These are phyloP conservation scores for Actenoides hombroni DNA, from an alignment of 2,113 vertebrate species.

Conservation along the genomic window DNA sequence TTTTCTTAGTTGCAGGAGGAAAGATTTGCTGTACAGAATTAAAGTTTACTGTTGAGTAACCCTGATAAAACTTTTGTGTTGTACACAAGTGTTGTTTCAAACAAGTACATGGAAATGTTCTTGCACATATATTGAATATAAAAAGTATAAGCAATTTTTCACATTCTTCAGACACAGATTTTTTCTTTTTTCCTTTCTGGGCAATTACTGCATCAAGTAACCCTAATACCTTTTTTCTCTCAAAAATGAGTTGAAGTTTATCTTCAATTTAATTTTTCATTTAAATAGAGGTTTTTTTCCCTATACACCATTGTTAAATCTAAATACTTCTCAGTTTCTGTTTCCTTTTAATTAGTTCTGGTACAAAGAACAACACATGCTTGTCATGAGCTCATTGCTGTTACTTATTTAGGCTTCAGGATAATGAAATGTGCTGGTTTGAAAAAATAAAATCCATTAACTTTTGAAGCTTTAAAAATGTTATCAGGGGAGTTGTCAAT, in stretches of 20 bases:
- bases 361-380: rapidly evolving
- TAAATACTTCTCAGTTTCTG: background rate
- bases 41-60: background rate
- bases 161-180: background rate
- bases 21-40: background rate
- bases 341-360: background rate
- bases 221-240: background rate
- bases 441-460: background rate
- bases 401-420: background rate
- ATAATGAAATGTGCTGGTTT: background rate
- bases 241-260: background rate
- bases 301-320: background rate
- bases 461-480: background rate
- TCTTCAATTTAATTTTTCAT: background rate
- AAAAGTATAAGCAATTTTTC: background rate
- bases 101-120: background rate
- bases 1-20: background rate
- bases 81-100: background rate
- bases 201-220: background rate
- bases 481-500: background rate
- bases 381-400: background rate
- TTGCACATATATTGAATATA: rapidly evolving
- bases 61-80: background rate
- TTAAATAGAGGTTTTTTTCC: background rate
- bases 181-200: background rate